These are phyloP conservation scores for Melospiza melodia DNA, from an alignment of 2,113 vertebrate species.

Conservation along the genomic window DNA sequence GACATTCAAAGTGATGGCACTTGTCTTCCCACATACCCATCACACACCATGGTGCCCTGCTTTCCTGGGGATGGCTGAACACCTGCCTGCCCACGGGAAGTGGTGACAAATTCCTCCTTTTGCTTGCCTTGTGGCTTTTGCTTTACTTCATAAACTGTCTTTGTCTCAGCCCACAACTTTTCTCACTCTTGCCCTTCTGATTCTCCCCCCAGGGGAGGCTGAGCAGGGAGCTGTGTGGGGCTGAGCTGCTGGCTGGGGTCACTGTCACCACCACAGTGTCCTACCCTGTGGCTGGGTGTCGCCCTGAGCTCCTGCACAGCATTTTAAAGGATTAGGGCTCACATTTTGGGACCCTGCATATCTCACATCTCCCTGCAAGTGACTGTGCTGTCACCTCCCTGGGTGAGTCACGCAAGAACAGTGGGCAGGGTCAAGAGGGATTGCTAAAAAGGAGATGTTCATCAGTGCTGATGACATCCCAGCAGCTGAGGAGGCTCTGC, in stretches of 20 bases:
- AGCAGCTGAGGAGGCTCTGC: background rate
- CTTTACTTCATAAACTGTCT: background rate
- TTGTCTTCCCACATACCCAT: background rate
- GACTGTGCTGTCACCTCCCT: background rate
- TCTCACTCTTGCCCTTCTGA: background rate
- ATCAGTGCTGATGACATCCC: background rate
- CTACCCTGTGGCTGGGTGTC: background rate
- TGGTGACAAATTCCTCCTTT: background rate
- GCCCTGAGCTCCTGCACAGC: background rate
- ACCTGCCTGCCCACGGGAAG: background rate
- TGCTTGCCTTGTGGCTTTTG: background rate
- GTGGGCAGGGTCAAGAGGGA: constrained; percentile 20
- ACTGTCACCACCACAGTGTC: background rate
- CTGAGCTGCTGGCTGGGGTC: background rate
- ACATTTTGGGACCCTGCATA: background rate
- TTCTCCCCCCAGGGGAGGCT: background rate
- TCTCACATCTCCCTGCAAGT: background rate
- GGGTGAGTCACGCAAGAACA: constrained; percentile 16
- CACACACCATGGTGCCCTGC: background rate
- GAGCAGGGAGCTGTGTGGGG: background rate
- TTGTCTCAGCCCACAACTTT: background rate
- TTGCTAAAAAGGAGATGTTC: background rate
- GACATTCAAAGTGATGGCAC: background rate
- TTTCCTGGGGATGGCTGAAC: background rate
- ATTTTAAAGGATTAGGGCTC: background rate